Base-by-base conservation (phyloP, 2,888 invertebrate genomes). In the Alsophila aescularia region DNA sequence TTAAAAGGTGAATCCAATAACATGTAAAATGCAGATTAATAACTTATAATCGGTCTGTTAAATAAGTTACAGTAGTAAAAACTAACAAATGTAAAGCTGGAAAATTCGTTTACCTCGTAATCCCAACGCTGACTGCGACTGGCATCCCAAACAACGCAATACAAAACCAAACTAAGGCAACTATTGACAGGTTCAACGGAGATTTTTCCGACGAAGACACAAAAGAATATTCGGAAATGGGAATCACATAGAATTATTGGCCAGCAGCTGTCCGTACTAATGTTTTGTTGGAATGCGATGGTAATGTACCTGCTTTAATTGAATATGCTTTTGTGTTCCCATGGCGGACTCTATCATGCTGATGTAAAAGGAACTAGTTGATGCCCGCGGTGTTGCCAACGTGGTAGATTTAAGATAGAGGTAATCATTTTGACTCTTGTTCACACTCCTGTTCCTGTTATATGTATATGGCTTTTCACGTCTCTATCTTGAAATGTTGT, bases 151-250 rank as follows among this genome's bases (percentile, higher is more conserved):
- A 72, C 66, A 69, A 75, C 51, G 48, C 39, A 27, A 56, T 37
- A 73, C 68, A 71, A 76, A 73, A 73, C 69, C 70, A 59, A 63
- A 67, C 70, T 66, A 67, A 72, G 69, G 74, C 71, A 79, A 81
- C 79, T 80, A 80, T 73, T 67, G 72, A 70, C 67, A 62, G 72
- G 58, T 70, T 69, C 72, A 66, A 74, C 74, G 75, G 73, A 69
- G 70, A 66, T 70, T 75, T 75, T 73, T 70, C 58, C 58, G 41
- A 40, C 40, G 43, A 53, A 55, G 31, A 80, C 77, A 79, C 75
- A 77, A 79, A 78, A 77, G 75, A 69, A 77, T 72, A 77, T 73
- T 73, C 74, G 70, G 62, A 62, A 69, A 66, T 65, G 68, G 65
- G 66, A 69, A 75, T 71, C 65, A 72, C 60, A 58, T 60, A n/a